Evolutionary conservation across 2,113 vertebrate species (phyloP).

Genomic region (Bostrychus sinensis): DNA sequence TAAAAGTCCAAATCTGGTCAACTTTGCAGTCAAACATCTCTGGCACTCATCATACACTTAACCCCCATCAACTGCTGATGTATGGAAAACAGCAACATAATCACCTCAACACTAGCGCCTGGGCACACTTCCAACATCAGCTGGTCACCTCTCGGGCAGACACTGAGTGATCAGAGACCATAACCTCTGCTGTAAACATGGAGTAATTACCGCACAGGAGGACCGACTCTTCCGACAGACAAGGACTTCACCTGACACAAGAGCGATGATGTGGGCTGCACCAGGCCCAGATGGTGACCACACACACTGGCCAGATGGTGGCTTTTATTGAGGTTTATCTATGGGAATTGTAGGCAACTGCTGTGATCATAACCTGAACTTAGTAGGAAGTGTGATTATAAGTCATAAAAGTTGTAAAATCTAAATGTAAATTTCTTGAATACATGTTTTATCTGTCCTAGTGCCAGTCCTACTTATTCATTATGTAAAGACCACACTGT

Average conservation of each 20-base stretch:
- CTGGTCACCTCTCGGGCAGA: constrained; percentile 23
- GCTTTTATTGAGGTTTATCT: constrained; percentile 6
- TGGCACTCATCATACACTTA: neutral
- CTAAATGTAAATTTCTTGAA: neutral
- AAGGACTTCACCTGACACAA: constrained; percentile 27
- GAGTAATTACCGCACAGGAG: constrained; percentile 43
- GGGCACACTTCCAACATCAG: constrained; percentile 19
- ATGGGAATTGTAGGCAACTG: constrained; percentile 5
- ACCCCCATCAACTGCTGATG: neutral
- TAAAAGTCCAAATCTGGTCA: too few relatives aligned
- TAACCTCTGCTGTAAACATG: constrained; percentile 38
- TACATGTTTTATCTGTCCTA: too few relatives aligned
- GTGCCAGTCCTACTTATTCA: too few relatives aligned
- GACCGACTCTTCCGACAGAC: constrained; percentile 10
- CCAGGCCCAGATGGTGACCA: constrained; percentile 31
- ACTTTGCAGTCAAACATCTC: neutral
- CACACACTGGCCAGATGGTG: constrained; percentile 17
- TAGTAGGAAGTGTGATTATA: neutral
- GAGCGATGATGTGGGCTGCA: constrained; percentile 21
- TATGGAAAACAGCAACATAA: constrained; percentile 13
- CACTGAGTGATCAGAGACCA: constrained; percentile 26
- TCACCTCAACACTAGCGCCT: neutral
- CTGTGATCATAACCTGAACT: neutral
- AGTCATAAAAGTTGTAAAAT: neutral
- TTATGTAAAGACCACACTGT: too few relatives aligned